Evolutionary conservation across 2,888 invertebrate species (phyloP), one percentile per base, ranked within the genome.

Genomic region (Pseudococcus jackbeardsleyi): DNA sequence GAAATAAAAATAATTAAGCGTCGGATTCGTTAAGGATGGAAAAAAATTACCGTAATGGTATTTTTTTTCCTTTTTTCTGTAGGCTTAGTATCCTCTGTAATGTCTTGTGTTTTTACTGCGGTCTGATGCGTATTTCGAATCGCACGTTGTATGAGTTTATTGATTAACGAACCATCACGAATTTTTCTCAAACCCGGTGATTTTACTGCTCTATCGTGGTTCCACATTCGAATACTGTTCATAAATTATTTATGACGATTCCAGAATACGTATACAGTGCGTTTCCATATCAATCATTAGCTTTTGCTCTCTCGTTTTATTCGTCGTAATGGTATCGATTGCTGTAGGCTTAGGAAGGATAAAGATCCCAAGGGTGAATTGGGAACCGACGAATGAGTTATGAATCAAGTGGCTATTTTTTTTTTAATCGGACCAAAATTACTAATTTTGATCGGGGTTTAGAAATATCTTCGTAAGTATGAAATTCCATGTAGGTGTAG

Each of bases 221-320:
- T 15, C 68, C 33, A 26, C 33, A 26, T 72, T 72, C 33, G 59
- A 19, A 59, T 59, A 59, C 33, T 26, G 12, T 72, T 26, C 68
- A 33, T 72, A 72, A 72, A 72, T 72, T 72, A 72, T 72, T 72
- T 72, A 72, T 72, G 68, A 72, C 68, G 26, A 72, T 22, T 72
- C 15, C 33, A 72, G 33, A 22, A 33, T 33, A 15, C 68, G 33
- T 11, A 33, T 33, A 15, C 68, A 26, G 19, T 64, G 8, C 64
- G 22, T 22, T 11, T 59, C 26, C 26, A 33, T 33, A 33, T 33
- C 26, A 33, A 33, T 33, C 26, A 33, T 33, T 33, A 2, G 1
- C 26, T 33, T 33, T 33, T 33, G 3, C 26, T 33, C 26, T 33
- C 26, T 50, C 0, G 8, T 50, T 50, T 50, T 50, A 50, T 50